phyloP scores from a whole-genome alignment of 2,797 vertebrate species.

The Pipistrellus kuhlii region DNA sequence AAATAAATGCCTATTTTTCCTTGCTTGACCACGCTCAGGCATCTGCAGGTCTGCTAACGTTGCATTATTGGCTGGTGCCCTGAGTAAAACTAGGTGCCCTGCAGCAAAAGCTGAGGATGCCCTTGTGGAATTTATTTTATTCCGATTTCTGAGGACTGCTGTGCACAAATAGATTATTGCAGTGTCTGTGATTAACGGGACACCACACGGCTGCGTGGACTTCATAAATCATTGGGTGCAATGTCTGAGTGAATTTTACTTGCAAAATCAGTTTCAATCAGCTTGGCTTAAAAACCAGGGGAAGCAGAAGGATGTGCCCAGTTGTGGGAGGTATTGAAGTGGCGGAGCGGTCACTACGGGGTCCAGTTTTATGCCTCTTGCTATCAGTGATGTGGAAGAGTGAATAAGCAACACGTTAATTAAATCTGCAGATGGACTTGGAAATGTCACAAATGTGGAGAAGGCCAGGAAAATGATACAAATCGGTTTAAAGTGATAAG shows the following conservation, averaged over 20 bases:
- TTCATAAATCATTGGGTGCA: slow-evolving; percentile 83
- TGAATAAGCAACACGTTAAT: slow-evolving; percentile 69
- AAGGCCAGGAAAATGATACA: slow-evolving; percentile 64
- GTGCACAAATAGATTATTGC: slow-evolving; percentile 85
- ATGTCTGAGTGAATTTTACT: slow-evolving; percentile 82
- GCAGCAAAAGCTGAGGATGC: slow-evolving; percentile 66
- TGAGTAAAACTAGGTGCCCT: slow-evolving; percentile 57
- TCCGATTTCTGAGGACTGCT: slow-evolving; percentile 82
- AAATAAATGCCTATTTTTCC: slow-evolving; percentile 67
- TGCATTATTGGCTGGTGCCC: slow-evolving; percentile 55
- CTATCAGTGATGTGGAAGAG: slow-evolving; percentile 73
- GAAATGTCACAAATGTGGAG: slow-evolving; percentile 76
- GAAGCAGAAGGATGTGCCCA: slow-evolving; percentile 54
- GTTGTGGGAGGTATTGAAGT: not conserved
- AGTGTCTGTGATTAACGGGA: slow-evolving; percentile 84
- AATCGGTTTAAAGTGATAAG: slow-evolving; percentile 66
- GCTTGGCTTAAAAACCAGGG: slow-evolving; percentile 55
- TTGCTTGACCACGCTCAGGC: slow-evolving; percentile 75
- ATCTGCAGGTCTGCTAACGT: slow-evolving; percentile 70
- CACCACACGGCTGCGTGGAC: slow-evolving; percentile 75
- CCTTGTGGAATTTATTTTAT: slow-evolving; percentile 80
- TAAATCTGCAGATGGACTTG: slow-evolving; percentile 82
- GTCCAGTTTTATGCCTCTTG: slow-evolving; percentile 56
- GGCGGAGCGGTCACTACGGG: not conserved
- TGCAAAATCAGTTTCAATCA: slow-evolving; percentile 83